phyloP scores from a whole-genome alignment of 2,797 vertebrate genomes.

The Characodon lateralis region DNA sequence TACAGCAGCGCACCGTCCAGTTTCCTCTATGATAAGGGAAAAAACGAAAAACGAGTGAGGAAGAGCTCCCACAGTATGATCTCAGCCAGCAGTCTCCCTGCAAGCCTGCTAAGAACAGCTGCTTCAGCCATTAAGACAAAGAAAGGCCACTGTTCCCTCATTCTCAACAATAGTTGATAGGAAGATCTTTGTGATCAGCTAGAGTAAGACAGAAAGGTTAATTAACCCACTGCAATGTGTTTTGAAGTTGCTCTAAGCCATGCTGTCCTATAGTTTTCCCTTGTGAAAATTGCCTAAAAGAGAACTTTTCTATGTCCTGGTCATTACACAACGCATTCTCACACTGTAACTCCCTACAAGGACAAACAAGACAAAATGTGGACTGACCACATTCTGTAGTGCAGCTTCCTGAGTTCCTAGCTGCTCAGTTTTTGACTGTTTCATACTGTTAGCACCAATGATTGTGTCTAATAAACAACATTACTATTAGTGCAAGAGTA shows the following conservation, averaged over 20 bases:
- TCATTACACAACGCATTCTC: conserved; percentile 9
- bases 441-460: conserved; percentile 8
- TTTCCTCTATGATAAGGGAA: conserved; percentile 39
- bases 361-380: conserved; percentile 61
- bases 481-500: not conserved
- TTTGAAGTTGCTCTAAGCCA: conserved; percentile 28
- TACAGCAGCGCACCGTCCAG: conserved; percentile 47
- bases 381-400: conserved; percentile 56
- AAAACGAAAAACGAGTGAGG: not conserved
- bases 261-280: conserved; percentile 6
- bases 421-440: conserved; percentile 17
- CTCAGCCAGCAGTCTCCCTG: conserved; percentile 22
- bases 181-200: conserved; percentile 66
- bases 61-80: conserved; percentile 42
- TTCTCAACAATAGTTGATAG: conserved; percentile 58
- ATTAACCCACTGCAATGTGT: conserved; percentile 21
- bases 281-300: conserved; percentile 17
- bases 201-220: conserved; percentile 35
- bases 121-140: conserved; percentile 63
- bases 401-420: conserved; percentile 36
- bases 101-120: conserved; percentile 64
- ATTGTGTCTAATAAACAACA: conserved; percentile 13
- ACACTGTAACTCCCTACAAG: conserved; percentile 1
- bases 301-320: conserved; percentile 9
- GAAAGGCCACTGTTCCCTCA: conserved; percentile 63